Conservation (phyloP, 2,888 invertebrate species). For the Papilio demoleus region DNA sequence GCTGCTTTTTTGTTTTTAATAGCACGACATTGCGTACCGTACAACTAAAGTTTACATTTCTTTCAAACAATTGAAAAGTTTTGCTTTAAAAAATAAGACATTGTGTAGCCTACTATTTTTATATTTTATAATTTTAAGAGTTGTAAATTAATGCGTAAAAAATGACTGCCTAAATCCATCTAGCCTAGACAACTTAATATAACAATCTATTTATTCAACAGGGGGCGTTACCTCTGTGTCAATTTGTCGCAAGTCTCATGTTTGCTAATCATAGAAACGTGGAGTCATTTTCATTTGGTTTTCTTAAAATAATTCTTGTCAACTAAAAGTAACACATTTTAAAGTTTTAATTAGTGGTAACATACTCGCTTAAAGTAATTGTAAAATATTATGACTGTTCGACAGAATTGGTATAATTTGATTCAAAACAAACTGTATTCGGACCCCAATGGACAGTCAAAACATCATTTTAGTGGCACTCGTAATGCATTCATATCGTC, state of each 20-base stretch:
- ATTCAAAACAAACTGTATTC: constrained; percentile 7
- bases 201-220: not conserved
- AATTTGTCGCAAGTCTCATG: not conserved
- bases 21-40: constrained; percentile 23
- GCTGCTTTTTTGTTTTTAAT: constrained; percentile 37
- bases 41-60: not conserved
- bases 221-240: not conserved
- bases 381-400: not conserved
- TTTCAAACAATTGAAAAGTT: too few species aligned
- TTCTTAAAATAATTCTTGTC: not conserved
- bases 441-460: constrained; percentile 37
- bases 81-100: not conserved
- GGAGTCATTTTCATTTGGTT: not conserved
- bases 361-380: not conserved
- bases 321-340: too few species aligned
- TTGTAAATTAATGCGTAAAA: too few species aligned
- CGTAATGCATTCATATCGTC: constrained; percentile 41
- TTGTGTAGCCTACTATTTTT: too few species aligned
- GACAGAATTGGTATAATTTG: constrained; percentile 18
- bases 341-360: too few species aligned
- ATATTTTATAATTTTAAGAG: too few species aligned
- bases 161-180: too few species aligned
- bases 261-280: not conserved
- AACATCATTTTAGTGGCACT: constrained; percentile 43
- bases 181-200: too few species aligned